Evolutionary conservation across 2,888 invertebrate species (phyloP).

Genomic region (Stegana nigrithorax): DNA sequence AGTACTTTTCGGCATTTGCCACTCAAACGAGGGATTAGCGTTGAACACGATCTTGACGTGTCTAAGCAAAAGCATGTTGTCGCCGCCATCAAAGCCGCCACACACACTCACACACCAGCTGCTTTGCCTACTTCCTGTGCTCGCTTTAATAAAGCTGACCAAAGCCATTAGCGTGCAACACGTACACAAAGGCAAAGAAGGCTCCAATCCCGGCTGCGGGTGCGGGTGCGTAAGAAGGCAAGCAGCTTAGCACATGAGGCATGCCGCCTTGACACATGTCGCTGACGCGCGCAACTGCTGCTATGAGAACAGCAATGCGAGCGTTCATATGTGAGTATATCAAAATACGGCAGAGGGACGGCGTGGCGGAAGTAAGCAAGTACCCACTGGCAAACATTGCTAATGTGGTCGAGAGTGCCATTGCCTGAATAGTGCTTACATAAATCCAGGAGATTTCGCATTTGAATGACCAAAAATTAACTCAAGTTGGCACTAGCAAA

Average conservation of each 20-base stretch:
- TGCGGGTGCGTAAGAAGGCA: neutral
- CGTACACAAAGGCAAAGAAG: neutral
- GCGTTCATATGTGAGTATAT: no score
- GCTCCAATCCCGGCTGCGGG: neutral
- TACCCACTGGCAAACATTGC: no score
- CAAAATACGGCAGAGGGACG: no score
- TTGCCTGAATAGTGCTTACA: constrained; percentile 29
- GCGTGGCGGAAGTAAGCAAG: no score
- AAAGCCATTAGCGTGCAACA: constrained; percentile 10
- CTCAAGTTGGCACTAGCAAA: constrained; percentile 35
- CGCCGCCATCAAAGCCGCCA: neutral
- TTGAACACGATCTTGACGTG: constrained; percentile 55
- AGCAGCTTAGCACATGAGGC: constrained; percentile 3
- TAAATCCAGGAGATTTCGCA: constrained; percentile 54
- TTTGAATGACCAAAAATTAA: constrained; percentile 56
- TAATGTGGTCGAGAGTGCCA: no score
- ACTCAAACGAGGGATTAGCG: constrained; percentile 61
- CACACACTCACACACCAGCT: neutral
- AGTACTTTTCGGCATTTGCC: constrained; percentile 47
- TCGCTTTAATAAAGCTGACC: neutral
- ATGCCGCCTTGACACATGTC: no score
- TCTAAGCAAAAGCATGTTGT: constrained; percentile 18
- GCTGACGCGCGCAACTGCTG: no score
- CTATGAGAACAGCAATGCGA: no score
- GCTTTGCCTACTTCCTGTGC: no score